Percentiles rank a stretch among this genome's conserved stretches.
Conservation (phyloP, 2,888 invertebrate genomes). For the Ganaspis brasiliensis region DNA sequence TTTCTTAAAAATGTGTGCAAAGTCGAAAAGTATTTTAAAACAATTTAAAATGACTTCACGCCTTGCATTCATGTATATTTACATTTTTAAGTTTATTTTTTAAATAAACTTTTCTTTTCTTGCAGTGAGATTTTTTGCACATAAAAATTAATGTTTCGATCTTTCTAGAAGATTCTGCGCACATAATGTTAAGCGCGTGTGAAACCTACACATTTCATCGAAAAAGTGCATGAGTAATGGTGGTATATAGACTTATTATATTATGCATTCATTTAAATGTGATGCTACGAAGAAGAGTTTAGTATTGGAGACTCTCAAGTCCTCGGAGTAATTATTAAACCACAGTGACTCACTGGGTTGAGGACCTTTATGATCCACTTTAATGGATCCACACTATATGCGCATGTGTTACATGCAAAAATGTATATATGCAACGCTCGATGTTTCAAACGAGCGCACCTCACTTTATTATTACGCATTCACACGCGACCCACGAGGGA, state of each 20-base stretch:
- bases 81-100: no score
- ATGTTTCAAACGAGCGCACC: slow-evolving; percentile 35
- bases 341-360: slow-evolving; percentile 74
- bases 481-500: slow-evolving; percentile 34
- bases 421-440: slow-evolving; percentile 12
- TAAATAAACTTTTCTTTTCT: no score
- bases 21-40: no score
- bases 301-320: background rate
- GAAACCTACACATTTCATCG: no score
- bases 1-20: no score
- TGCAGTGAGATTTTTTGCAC: background rate
- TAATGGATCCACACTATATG: slow-evolving; percentile 64
- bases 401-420: slow-evolving; percentile 9
- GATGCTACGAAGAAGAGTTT: background rate
- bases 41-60: no score
- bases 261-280: background rate
- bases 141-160: slow-evolving; percentile 1
- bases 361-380: slow-evolving; percentile 74
- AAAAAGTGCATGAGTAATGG: no score
- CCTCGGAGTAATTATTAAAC: slow-evolving; percentile 68
- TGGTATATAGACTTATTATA: no score
- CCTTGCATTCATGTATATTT: no score
- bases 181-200: background rate
- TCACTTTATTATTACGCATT: slow-evolving; percentile 42
- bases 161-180: background rate